These are phyloP conservation scores for pig (Sus scrofa) DNA, from an alignment of 2,113 vertebrate species.

Conservation along the genomic window DNA sequence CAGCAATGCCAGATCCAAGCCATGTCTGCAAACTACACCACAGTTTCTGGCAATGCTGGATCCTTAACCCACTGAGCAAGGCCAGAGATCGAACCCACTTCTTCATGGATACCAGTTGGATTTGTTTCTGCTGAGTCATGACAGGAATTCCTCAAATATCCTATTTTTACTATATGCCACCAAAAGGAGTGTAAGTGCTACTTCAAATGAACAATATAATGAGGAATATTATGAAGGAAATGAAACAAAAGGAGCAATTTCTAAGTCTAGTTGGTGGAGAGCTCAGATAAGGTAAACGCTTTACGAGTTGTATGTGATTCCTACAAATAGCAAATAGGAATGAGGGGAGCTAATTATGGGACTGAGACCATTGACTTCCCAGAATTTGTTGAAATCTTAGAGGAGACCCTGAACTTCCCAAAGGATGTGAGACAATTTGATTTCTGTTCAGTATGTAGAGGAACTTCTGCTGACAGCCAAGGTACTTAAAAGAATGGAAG, in stretches of 20 bases:
- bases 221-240: neutral
- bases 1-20: too few relatives aligned
- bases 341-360: neutral
- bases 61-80: too few relatives aligned
- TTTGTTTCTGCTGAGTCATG: too few relatives aligned
- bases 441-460: neutral
- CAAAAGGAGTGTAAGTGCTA: too few relatives aligned
- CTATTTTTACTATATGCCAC: too few relatives aligned
- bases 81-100: too few relatives aligned
- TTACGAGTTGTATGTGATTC: neutral
- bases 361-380: neutral
- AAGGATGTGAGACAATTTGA: neutral
- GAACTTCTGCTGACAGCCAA: neutral
- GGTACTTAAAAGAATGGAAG: slow-evolving; percentile 16
- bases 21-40: too few relatives aligned
- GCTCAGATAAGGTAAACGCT: neutral
- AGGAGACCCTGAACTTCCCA: neutral
- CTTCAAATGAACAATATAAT: too few relatives aligned
- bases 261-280: neutral
- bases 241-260: neutral
- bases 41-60: too few relatives aligned
- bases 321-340: neutral
- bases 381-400: slow-evolving; percentile 10
- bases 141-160: too few relatives aligned
- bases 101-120: too few relatives aligned